Evolutionary conservation across 2,113 vertebrate genomes (phyloP).

Genomic region (Caranx ignobilis): DNA sequence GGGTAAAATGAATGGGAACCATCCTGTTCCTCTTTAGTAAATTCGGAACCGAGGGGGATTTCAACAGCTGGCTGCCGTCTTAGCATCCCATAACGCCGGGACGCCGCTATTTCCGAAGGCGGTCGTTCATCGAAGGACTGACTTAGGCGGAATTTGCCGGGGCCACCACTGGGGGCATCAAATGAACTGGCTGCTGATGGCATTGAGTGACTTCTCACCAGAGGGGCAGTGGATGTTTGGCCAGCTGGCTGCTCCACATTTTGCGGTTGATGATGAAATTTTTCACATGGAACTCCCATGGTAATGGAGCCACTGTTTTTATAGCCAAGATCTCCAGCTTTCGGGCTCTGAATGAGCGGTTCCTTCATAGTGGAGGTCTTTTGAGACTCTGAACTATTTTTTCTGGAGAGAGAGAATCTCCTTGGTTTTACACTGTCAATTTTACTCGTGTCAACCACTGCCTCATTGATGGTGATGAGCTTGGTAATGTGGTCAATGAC

Average conservation of each 20-base stretch:
- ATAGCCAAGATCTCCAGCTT: constrained; percentile 75
- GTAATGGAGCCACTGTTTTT: constrained; percentile 82
- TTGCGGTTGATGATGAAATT: constrained; percentile 77
- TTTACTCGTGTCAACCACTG: constrained; percentile 96
- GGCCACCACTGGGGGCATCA: constrained; percentile 84
- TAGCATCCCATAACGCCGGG: constrained; percentile 91
- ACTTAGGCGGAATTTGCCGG: constrained; percentile 88
- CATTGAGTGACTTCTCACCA: constrained; percentile 96
- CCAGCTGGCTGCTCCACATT: constrained; percentile 62
- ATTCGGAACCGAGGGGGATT: constrained; percentile 90
- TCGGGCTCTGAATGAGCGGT: constrained; percentile 83
- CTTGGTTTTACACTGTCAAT: constrained; percentile 97
- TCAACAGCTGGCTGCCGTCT: constrained; percentile 95
- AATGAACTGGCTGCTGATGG: constrained; percentile 89
- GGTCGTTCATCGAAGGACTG: constrained; percentile 95
- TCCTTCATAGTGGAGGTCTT: constrained; percentile 88
- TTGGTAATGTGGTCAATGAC: constrained; percentile 99
- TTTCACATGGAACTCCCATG: constrained; percentile 82
- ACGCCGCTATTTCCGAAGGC: constrained; percentile 83
- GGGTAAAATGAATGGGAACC: constrained; percentile 64
- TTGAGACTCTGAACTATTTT: constrained; percentile 92
- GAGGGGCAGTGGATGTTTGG: constrained; percentile 85
- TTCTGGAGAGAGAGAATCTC: constrained; percentile 93
- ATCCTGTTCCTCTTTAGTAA: constrained; percentile 70
- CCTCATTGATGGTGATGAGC: constrained; percentile 98